Base-by-base conservation (phyloP, 2,797 vertebrate species). In the Paramormyrops hopkinsi region DNA sequence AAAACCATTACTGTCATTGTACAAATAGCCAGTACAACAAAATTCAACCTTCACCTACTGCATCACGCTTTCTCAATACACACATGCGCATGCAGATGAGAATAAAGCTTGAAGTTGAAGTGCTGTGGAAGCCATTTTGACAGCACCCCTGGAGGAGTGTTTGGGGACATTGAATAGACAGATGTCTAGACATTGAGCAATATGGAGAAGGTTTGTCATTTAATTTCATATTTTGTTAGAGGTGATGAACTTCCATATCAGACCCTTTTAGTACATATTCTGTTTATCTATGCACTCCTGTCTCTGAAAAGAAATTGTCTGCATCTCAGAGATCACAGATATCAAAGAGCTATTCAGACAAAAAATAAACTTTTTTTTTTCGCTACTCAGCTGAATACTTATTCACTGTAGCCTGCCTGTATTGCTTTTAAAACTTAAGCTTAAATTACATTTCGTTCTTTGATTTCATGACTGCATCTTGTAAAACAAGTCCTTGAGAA, bases 401-500 rank as follows among this genome's bases (percentile, higher is more conserved):
- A 84, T 90, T 88, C 86, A 25, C n/a, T n/a, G 4, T 56, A 86
- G 46, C 89, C 50, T 79, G 90, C 69, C 8, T 53, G n/a, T n/a
- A 46, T 48, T 25, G 56, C 41, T 73, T 88, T 90, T 69, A 51
- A 69, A 50, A 51, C 90, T 29, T 89, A 56, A 85, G 29, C 62
- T 46, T 69, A 79, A 84, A 89, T 89, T 90, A 6, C 65, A 41
- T 88, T 69, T 89, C 53, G 46, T 90, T 59, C 90, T 90, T 88
- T 83, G 56, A 88, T 69, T 73, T 90, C 44, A 87, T 56, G 44
- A 76, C 69, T 87, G 41, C 14, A 33, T 86, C 19, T 33, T 86
- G 29, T 86, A 86, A 86, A 86, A 53, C 22, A 54, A 0, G 82
- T 69, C 90, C 19, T 69, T 91, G 82, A 65, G 50, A 91, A 86